These are phyloP conservation scores for Clarias batrachus DNA, from an alignment of 2,113 vertebrate genomes.

Conservation along the genomic window DNA sequence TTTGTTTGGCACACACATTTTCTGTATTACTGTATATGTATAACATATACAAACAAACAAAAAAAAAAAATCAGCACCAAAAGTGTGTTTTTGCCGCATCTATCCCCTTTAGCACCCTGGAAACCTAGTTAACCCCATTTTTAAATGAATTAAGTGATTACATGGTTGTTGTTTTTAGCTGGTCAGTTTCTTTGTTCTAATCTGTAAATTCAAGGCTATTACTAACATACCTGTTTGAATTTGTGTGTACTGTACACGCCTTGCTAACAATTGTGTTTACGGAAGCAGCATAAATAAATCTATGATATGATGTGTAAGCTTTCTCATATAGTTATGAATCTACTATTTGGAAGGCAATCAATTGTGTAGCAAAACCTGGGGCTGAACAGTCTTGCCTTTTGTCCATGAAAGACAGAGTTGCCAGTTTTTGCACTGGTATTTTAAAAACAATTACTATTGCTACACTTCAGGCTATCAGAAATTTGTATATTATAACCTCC, in stretches of 20 bases:
- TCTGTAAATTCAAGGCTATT: background rate
- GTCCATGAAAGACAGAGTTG: too few species aligned
- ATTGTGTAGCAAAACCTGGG: background rate
- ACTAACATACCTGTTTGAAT: background rate
- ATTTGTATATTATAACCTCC: background rate
- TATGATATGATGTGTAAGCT: background rate
- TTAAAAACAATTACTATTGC: background rate
- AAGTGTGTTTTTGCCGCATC: too few species aligned
- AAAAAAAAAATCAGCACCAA: too few species aligned
- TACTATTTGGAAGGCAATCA: background rate
- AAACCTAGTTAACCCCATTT: too few species aligned
- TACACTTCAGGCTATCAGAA: background rate
- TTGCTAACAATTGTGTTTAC: background rate
- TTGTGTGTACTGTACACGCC: background rate
- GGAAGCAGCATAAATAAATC: background rate
- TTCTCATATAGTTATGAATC: background rate
- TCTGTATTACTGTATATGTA: too few species aligned
- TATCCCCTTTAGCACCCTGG: too few species aligned
- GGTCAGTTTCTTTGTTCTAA: background rate
- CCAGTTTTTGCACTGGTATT: background rate
- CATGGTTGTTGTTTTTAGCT: background rate
- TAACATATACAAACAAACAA: too few species aligned
- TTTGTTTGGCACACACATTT: too few species aligned
- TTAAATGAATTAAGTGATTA: too few species aligned
- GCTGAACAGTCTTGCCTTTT: background rate